Percentiles rank a stretch among this genome's conserved stretches.
Conservation (phyloP, 2,797 vertebrate species). For the Sebastes cheni region DNA sequence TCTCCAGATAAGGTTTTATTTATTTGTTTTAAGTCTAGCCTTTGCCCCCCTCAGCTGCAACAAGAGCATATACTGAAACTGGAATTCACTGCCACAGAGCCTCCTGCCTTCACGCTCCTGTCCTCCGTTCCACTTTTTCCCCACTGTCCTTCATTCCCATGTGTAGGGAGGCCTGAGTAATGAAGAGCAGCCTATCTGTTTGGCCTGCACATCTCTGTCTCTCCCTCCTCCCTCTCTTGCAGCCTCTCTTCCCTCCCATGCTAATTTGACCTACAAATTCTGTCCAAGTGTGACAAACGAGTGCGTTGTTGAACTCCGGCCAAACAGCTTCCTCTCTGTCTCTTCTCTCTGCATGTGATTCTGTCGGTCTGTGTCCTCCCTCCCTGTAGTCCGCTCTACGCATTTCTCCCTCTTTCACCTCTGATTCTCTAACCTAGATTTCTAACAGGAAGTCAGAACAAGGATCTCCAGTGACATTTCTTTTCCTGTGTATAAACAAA, state of each 20-base stretch:
- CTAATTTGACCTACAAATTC: constrained; percentile 85
- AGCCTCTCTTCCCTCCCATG: constrained; percentile 57
- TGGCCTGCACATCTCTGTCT: constrained; percentile 48
- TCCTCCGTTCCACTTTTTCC: neutral
- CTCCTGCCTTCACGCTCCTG: neutral
- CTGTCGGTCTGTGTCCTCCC: constrained; percentile 16
- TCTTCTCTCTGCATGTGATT: constrained; percentile 21
- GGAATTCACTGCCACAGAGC: constrained; percentile 1
- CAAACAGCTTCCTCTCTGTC: constrained; percentile 68
- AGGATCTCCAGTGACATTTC: constrained; percentile 45
- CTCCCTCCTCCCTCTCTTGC: constrained; percentile 37
- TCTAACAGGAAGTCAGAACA: constrained; percentile 45
- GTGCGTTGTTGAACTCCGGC: constrained; percentile 73
- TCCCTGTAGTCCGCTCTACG: constrained; percentile 10
- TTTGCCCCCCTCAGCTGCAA: constrained; percentile 43
- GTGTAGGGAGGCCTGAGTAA: constrained; percentile 47
- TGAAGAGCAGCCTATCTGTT: constrained; percentile 57
- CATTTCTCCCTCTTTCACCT: constrained; percentile 19
- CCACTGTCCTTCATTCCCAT: constrained; percentile 45
- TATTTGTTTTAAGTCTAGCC: constrained; percentile 50
- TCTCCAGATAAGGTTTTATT: constrained; percentile 61
- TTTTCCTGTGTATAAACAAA: constrained; percentile 39
- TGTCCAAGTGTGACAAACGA: constrained; percentile 80
- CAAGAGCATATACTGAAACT: constrained; percentile 21
- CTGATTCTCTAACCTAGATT: constrained; percentile 10